Evolutionary conservation across 2,888 invertebrate species (phyloP), one percentile per base, ranked within the genome.

Genomic region (Microplitis deprimator): DNA sequence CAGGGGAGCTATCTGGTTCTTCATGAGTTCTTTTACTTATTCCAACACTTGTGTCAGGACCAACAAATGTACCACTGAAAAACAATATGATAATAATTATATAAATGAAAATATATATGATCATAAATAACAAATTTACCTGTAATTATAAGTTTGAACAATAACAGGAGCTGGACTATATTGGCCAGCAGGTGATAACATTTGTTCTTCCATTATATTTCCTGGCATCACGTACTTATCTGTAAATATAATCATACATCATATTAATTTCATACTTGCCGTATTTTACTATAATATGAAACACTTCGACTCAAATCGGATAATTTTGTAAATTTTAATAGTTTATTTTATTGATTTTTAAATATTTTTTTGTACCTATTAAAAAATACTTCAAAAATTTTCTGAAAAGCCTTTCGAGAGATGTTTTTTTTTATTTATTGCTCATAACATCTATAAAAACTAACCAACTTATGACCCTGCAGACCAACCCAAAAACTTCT

Each of bases 81-180:
- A 77, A 29, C 10, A 73, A 60, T 17, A 71, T 71, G 13, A 72
- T 4, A 40, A 62, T 62, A n/a, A 6, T 62, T 13, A 7, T 5
- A 20, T 62, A 7, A 41, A 38, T 41, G 6, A 17, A 64, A 73
- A 20, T 16, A 64, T 39, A 20, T 60, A 39, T 17, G 13, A 5
- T 6, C 8, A 50, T 60, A 40, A 68, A 6, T 59, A 40, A 40
- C 10, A 68, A 20, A 83, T 82, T 83, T 87, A 92, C 92, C 91
- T 91, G 87, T 92, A 92, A 83, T 92, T 91, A 85, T 92, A 91
- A 86, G 92, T 92, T 91, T 93, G 92, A 85, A 93, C 92, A 86
- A 93, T 92, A 83, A 93, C 92, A 82, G 92, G 92, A 85, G 92
- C 92, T 78, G 92, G 92, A 85, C 92, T 92, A 84, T 91, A 92